Base-by-base conservation (phyloP, 2,797 vertebrate species). In the Hephaestus fuliginosus region DNA sequence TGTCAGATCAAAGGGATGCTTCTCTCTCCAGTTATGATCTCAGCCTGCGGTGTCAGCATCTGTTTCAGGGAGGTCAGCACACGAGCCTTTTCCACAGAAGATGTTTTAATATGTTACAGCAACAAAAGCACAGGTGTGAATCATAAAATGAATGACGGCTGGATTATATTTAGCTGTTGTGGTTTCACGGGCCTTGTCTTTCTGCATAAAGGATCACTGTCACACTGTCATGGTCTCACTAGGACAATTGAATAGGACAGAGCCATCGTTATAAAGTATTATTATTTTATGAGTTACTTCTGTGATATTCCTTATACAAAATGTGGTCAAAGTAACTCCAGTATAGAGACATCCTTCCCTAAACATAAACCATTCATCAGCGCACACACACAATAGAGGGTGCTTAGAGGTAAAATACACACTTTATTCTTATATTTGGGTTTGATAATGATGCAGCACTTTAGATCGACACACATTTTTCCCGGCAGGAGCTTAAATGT, bases 1-100 rank as follows among this genome's bases (percentile, higher is more conserved):
- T 8, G 13, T 30, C 5, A n/a, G 33, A 61, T 77, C 65, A 74
- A 57, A 74, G 73, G 43, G 53, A 52, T 17, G 25, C 4, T 7
- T 20, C 8, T 61, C 17, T 61, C 18, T 48, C 30, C 30, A 20
- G 51, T 30, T 63, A 18, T 63, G 22, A 55, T 57, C 43, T 64
- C 12, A 57, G 36, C 70, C 60, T 71, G 33, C 22, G 1, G 28
- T 3, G 18, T 53, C 46, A 48, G 55, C 41, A 51, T 74, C 36
- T 58, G 44, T 48, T 60, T 46, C 44, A 17, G 1, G 36, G 48
- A 39, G 49, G 18, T 71, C n/a, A 36, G 41, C 28, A 51, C 44
- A n/a, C 4, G 11, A 20, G 11, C 13, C 25, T 13, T 48, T 58
- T 66, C 64, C 44, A 55, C 49, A 33, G 7, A 43, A 25, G n/a